Conservation (phyloP, 2,113 vertebrate genomes). For the Bothrops jararaca region DNA sequence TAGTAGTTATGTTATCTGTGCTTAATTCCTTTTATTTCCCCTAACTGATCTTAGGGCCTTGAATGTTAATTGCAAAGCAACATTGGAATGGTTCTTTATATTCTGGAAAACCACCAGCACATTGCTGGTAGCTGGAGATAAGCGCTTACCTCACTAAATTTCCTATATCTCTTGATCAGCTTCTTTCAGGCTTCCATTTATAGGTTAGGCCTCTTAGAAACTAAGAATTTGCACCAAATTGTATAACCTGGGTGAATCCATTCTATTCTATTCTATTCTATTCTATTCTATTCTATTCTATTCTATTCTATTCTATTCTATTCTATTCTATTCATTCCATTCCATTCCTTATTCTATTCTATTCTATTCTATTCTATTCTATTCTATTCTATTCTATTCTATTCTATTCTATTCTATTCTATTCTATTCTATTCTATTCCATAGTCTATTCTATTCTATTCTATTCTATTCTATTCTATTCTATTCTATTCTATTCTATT, state of each 20-base stretch:
- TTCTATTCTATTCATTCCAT: too few species aligned
- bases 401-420: too few species aligned
- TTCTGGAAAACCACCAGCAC: constrained; percentile 45
- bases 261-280: neutral
- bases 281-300: too few species aligned
- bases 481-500: too few species aligned
- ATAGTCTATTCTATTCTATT: neutral
- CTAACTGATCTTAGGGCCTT: constrained; percentile 62
- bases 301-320: too few species aligned
- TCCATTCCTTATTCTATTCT: neutral
- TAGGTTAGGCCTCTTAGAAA: constrained; percentile 49
- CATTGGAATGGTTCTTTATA: constrained; percentile 54
- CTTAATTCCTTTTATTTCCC: constrained; percentile 61
- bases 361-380: too few species aligned
- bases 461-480: too few species aligned
- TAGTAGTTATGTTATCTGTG: constrained; percentile 67
- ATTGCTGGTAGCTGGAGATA: constrained; percentile 58
- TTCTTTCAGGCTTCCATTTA: constrained; percentile 41
- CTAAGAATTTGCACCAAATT: constrained; percentile 46
- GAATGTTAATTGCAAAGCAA: constrained; percentile 66
- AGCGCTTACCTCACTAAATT: constrained; percentile 55
- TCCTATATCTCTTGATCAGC: constrained; percentile 52
- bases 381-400: too few species aligned
- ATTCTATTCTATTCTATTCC: neutral
- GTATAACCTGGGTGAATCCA: constrained; percentile 31